Evolutionary conservation across 2,888 invertebrate genomes (phyloP).

Genomic region (Hetaerina titia): DNA sequence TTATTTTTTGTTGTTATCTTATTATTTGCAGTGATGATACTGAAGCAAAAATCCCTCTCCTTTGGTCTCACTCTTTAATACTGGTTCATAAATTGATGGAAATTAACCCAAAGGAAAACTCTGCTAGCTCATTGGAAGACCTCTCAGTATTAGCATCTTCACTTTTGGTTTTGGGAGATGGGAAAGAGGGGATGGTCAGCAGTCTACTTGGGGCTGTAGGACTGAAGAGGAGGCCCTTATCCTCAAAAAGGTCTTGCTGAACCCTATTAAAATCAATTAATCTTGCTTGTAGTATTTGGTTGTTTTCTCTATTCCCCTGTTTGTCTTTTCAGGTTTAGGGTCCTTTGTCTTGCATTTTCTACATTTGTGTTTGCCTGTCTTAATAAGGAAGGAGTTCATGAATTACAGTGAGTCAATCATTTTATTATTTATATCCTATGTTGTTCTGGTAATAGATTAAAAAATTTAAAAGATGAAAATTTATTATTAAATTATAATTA

Average conservation of each 20-base stretch:
- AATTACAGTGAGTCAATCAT: neutral
- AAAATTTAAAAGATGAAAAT: neutral
- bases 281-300: neutral
- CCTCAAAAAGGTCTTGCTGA: neutral
- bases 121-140: neutral
- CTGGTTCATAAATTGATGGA: neutral
- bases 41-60: constrained; percentile 44
- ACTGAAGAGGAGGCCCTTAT: constrained; percentile 14
- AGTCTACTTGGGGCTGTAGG: constrained; percentile 45
- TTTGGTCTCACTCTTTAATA: constrained; percentile 34
- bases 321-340: constrained; percentile 1
- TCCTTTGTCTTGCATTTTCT: constrained; percentile 34
- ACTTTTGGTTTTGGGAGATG: constrained; percentile 20
- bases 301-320: neutral
- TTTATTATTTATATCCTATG: neutral
- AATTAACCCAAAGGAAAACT: neutral
- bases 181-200: constrained; percentile 31
- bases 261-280: neutral
- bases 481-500: too few relatives aligned
- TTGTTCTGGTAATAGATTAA: neutral
- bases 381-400: constrained; percentile 10
- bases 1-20: neutral
- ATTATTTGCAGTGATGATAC: neutral
- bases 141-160: constrained; percentile 16
- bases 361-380: constrained; percentile 30